Conservation (phyloP, 2,888 invertebrate genomes). For the Laothoe populi region DNA sequence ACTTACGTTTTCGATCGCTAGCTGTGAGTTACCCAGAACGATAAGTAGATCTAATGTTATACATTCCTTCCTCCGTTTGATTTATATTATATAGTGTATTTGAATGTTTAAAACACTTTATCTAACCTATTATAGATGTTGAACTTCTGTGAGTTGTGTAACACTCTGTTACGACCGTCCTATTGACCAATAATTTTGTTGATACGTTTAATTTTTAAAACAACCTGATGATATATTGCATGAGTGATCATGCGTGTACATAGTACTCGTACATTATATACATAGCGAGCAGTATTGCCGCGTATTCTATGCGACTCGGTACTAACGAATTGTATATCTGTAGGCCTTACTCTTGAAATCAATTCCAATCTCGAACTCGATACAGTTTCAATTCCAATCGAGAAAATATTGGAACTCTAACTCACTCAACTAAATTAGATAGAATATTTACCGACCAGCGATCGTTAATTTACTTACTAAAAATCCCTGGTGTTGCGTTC, state of each 20-base stretch:
- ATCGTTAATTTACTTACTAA: too few relatives aligned
- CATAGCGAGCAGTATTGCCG: constrained; percentile 8
- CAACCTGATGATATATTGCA: constrained; percentile 13
- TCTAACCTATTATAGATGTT: constrained; percentile 23
- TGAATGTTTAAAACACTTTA: constrained; percentile 21
- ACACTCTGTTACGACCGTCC: constrained; percentile 57
- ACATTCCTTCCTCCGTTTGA: constrained; percentile 23
- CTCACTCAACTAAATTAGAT: too few relatives aligned
- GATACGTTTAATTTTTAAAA: constrained; percentile 13
- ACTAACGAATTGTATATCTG: constrained; percentile 6
- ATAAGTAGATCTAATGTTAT: constrained; percentile 23
- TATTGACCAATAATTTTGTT: constrained; percentile 50
- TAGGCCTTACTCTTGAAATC: too few relatives aligned
- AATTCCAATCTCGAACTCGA: too few relatives aligned
- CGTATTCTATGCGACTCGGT: not conserved
- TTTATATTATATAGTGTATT: constrained; percentile 23
- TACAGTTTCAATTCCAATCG: too few relatives aligned
- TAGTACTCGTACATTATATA: constrained; percentile 14
- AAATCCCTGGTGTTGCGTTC: too few relatives aligned
- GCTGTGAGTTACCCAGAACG: constrained; percentile 50
- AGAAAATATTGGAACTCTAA: too few relatives aligned
- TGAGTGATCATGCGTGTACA: constrained; percentile 20
- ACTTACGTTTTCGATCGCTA: constrained; percentile 71
- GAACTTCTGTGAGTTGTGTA: constrained; percentile 23
- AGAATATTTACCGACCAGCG: too few relatives aligned